Base-by-base conservation (phyloP, 2,797 vertebrate species). In the Alca torda region DNA sequence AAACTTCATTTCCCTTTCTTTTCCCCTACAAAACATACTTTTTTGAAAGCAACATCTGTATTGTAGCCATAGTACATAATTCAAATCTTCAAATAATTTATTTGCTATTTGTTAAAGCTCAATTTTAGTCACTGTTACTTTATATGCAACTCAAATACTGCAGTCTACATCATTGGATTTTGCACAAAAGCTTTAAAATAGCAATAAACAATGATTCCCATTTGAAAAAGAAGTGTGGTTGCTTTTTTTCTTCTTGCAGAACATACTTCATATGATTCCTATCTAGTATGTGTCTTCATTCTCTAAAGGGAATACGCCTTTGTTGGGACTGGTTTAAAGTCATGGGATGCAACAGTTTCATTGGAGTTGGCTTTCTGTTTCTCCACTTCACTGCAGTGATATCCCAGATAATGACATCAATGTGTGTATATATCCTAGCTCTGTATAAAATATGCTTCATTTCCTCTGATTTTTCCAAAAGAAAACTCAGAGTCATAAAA, bases 341-440 rank as follows among this genome's bases (percentile, higher is more conserved):
- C 77, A 90, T 16, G 50, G 94, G 86, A 73, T 5, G 8, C 33
- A 96, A 90, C 39, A 70, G 87, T 75, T 96, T 94, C 46, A 76
- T 33, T 86, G 87, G 83, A 92, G 46, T n/a, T 24, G 77, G 85
- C 14, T 96, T 97, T 85, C 63, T 96, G 33, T 88, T 94, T 85
- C 95, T 96, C 63, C 86, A 80, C 25, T 67, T 91, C 72, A 84
- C 93, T 83, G 92, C 89, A 31, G 60, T 91, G 80, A 80, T 95
- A 92, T 83, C 85, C 8, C 75, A 68, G 61, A 83, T 93, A 85
- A 96, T 93, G 87, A 78, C 72, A 76, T 61, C 68, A 64, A 28
- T 83, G 48, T 93, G 91, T 82, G 74, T 94, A 85, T 41, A 56
- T 85, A 92, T 75, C 35, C 28, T 16, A 74, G 39, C 46, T 59